Conservation (phyloP, 2,888 invertebrate species). For the Actias luna region DNA sequence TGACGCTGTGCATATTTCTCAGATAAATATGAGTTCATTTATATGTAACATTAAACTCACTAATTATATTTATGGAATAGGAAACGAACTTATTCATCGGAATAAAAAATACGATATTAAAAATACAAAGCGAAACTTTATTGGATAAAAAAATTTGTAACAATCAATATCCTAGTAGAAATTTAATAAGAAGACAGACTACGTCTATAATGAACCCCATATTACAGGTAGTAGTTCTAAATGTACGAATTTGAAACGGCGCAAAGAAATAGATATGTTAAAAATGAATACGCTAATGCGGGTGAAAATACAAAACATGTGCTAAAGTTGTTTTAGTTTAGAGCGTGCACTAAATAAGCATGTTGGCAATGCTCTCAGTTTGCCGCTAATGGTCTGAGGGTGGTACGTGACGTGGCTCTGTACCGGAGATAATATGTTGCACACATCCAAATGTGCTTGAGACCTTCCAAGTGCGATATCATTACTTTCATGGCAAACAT, state of each 20-base stretch:
- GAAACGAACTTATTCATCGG: not conserved
- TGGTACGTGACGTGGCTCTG: slow-evolving; percentile 38
- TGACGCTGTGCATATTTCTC: slow-evolving; percentile 45
- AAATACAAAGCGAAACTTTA: not conserved
- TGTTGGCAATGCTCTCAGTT: slow-evolving; percentile 35
- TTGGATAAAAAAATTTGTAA: not conserved
- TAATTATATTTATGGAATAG: not conserved
- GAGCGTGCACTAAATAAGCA: slow-evolving; percentile 36
- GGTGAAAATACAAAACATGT: slow-evolving; percentile 15
- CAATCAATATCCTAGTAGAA: too few species aligned
- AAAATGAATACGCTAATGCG: slow-evolving; percentile 3
- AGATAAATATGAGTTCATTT: slow-evolving; percentile 38
- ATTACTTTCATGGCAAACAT: not conserved
- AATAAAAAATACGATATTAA: not conserved
- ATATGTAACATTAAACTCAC: not conserved
- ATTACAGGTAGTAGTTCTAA: too few species aligned
- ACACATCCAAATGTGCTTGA: slow-evolving; percentile 32
- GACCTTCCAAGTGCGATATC: slow-evolving; percentile 32
- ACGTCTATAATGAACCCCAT: too few species aligned
- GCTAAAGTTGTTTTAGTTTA: slow-evolving; percentile 25
- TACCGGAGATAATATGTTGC: slow-evolving; percentile 29
- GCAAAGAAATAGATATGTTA: not conserved
- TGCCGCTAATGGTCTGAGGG: slow-evolving; percentile 43
- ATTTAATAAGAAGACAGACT: too few species aligned
- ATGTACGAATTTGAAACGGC: not conserved